Evolutionary conservation across 2,113 vertebrate species (phyloP).

Genomic region (Parus major): DNA sequence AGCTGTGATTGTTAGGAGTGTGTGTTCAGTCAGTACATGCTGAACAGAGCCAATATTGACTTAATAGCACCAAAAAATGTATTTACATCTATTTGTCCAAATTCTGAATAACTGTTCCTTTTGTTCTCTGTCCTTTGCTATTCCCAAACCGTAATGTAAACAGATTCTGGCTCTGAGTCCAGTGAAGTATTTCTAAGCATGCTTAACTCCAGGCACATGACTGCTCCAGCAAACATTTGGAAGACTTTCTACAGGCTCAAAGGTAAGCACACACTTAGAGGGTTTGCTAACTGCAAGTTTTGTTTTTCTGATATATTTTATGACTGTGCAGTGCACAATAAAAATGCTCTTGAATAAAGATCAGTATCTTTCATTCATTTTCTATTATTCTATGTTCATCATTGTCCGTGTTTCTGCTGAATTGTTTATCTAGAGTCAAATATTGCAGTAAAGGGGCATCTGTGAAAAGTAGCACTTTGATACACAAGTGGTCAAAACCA

Average conservation of each 20-base stretch:
- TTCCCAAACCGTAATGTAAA: slow-evolving; percentile 7
- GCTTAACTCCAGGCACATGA: slow-evolving; percentile 15
- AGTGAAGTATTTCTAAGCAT: slow-evolving; percentile 19
- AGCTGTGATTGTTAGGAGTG: slow-evolving; percentile 18
- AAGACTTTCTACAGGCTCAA: slow-evolving; percentile 12
- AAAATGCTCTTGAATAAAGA: background rate
- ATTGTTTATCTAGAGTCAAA: background rate
- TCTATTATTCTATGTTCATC: background rate
- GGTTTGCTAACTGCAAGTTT: background rate
- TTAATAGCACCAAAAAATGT: slow-evolving; percentile 8
- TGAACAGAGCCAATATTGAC: background rate
- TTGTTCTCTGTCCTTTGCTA: slow-evolving; percentile 5
- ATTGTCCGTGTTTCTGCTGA: background rate
- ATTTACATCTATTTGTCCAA: slow-evolving; percentile 38
- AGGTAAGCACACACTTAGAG: background rate
- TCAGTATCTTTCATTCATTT: background rate
- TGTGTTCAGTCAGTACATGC: background rate
- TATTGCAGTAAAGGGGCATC: background rate
- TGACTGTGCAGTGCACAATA: background rate
- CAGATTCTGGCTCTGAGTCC: slow-evolving; percentile 17
- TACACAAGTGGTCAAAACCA: background rate
- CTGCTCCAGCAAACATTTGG: background rate
- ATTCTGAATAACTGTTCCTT: slow-evolving; percentile 21
- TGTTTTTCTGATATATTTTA: background rate
- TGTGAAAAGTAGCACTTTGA: background rate